A percentile compares a stretch with the other conserved stretches of the same genome.
Evolutionary conservation across 2,888 invertebrate species (phyloP).

Genomic region (Scaptomyza flava): DNA sequence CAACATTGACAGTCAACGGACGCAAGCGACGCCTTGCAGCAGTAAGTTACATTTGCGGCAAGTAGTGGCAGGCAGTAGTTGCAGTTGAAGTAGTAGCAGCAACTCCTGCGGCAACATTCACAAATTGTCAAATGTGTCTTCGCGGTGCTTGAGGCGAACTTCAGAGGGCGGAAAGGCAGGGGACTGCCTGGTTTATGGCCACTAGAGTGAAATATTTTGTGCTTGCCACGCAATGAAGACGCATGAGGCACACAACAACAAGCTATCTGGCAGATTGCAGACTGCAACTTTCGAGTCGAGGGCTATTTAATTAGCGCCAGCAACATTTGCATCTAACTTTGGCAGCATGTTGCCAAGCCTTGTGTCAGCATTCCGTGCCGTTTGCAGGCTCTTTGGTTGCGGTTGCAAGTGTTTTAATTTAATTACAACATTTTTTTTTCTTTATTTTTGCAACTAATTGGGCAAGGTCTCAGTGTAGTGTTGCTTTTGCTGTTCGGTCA

Average conservation of each 20-base stretch:
- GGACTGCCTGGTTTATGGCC: constrained; percentile 9
- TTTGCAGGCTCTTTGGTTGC: constrained; percentile 5
- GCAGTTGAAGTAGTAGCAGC: background rate
- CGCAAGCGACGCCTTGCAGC: constrained; percentile 8
- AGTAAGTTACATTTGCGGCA: background rate
- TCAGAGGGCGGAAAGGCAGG: background rate
- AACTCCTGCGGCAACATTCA: constrained; percentile 29
- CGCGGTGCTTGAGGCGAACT: constrained; percentile 16
- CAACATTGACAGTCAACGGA: constrained; percentile 19
- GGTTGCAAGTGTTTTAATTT: constrained; percentile 34
- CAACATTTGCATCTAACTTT: constrained; percentile 42
- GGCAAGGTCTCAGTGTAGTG: constrained; percentile 62
- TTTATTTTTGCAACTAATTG: constrained; percentile 60
- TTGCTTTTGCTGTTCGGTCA: constrained; percentile 28
- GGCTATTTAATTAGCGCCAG: constrained; percentile 33
- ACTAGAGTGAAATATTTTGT: constrained; percentile 40
- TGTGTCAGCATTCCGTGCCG: constrained; percentile 30
- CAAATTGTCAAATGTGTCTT: constrained; percentile 57
- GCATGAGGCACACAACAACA: constrained; percentile 2
- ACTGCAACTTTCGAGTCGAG: background rate
- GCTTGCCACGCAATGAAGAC: constrained; percentile 37
- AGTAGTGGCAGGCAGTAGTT: constrained; percentile 4
- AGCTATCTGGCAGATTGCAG: constrained; percentile 4
- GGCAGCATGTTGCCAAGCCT: constrained; percentile 45
- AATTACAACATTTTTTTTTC: constrained; percentile 35